Evolutionary conservation across 2,888 invertebrate genomes (phyloP), one percentile per base, ranked within the genome.

Genomic region (Lucinisca nassula): DNA sequence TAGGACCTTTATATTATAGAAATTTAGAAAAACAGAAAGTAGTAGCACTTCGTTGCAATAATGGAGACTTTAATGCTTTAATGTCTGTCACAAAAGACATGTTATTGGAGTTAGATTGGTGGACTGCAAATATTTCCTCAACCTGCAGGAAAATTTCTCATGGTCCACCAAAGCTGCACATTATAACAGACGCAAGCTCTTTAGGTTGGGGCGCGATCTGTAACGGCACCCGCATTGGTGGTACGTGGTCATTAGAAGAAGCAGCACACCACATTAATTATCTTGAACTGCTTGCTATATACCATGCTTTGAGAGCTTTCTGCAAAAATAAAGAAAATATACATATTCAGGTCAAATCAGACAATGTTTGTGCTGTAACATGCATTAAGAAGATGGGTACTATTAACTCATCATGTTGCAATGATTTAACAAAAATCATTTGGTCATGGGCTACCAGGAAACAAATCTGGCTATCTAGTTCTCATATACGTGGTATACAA

Each of bases 91-190:
- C 61, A 58, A 30, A 21, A 8, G 30, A 30, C 30, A 58, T 80
- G 75, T 55, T 58, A 37, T n/a, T 37, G 32, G 75, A 82, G 32
- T 55, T 82, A 21, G 8, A 21, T n/a, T 82, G 82, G 82, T 74
- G 75, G 75, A 75, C 45, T 55, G 30, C 21, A 67, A 75, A 74
- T 76, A 14, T 82, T 12, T 40, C 27, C 14, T 3, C 6, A 6
- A 35, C 38, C 24, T 6, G 14, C 24, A 82, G 82, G 61, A 38
- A 82, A 4, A 82, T 82, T 14, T 30, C 40, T 27, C 74, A 76
- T 75, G 32, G 27, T n/a, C 4, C 32, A 3, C 74, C 81, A 74
- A 37, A 73, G 17, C 10, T 81, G 10, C 6, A 8, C 21, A 73
- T 81, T 3, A 49, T 37, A 35, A 74, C 70, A 32, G 74, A 81